phyloP scores from a whole-genome alignment of 1,140 invertebrate species.

The Drosophila melanogaster region DNA sequence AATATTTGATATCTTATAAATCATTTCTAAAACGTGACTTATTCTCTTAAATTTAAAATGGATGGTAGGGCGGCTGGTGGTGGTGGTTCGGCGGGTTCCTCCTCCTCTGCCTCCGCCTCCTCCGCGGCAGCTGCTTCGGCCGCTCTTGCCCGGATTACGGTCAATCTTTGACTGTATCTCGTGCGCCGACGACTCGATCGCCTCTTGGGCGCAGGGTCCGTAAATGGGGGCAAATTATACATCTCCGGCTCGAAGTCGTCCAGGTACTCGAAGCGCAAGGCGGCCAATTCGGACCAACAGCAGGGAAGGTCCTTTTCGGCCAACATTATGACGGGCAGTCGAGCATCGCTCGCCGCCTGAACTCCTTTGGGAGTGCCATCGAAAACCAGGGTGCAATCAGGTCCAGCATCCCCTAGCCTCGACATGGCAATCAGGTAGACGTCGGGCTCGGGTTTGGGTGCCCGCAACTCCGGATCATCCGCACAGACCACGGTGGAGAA shows the following conservation, averaged over 20 bases:
- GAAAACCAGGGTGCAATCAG: constrained; percentile 93
- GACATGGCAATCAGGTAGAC: constrained; percentile 95
- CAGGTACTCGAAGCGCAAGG: constrained; percentile 89
- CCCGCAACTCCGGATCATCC: constrained; percentile 93
- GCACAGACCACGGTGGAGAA: constrained; percentile 94
- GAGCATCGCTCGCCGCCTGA: constrained; percentile 90
- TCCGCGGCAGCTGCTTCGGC: neutral
- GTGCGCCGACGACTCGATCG: neutral
- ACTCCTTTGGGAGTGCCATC: constrained; percentile 97
- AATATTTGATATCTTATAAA: too few relatives aligned
- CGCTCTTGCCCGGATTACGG: neutral
- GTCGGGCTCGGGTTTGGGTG: constrained; percentile 96
- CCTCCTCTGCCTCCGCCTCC: neutral
- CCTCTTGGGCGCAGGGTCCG: constrained; percentile 47
- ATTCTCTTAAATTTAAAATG: constrained; percentile 1
- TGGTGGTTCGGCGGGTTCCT: neutral
- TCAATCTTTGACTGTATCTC: neutral
- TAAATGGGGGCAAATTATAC: constrained; percentile 90
- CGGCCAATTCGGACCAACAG: constrained; percentile 86
- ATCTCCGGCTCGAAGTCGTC: constrained; percentile 92
- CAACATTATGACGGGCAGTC: constrained; percentile 95
- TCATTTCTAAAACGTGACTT: neutral
- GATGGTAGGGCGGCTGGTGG: neutral
- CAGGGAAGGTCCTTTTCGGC: constrained; percentile 90
- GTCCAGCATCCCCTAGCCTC: constrained; percentile 90